Conservation (phyloP, 2,888 invertebrate genomes). For the Synergus laeviventris region DNA sequence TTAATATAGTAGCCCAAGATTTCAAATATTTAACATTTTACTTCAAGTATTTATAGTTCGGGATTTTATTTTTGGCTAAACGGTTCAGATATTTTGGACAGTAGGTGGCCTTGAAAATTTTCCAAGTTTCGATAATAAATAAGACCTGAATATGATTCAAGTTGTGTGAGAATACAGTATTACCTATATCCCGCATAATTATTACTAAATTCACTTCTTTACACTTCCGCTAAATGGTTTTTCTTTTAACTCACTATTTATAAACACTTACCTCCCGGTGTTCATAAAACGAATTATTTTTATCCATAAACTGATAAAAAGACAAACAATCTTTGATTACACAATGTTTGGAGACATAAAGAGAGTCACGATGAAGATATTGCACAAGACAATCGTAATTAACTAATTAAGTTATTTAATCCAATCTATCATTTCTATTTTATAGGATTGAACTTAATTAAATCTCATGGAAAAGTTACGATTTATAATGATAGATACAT, state of each 20-base stretch:
- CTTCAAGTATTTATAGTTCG: conserved; percentile 2
- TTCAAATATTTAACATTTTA: neutral
- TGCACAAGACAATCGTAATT: neutral
- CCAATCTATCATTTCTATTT: neutral
- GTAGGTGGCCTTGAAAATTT: conserved; percentile 11
- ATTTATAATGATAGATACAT: neutral
- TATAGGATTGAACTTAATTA: neutral
- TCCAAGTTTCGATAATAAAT: conserved; percentile 26
- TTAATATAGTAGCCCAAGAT: neutral
- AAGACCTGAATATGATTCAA: neutral
- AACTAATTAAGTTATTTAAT: neutral
- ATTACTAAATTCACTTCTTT: no score
- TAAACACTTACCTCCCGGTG: neutral
- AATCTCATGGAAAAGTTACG: neutral
- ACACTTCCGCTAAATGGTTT: neutral
- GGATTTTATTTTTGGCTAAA: conserved; percentile 27
- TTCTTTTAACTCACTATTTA: neutral
- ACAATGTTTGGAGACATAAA: conserved; percentile 15
- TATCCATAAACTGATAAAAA: conserved; percentile 16
- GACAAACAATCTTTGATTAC: conserved; percentile 30
- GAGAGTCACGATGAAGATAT: neutral
- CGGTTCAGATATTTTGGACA: conserved; percentile 13
- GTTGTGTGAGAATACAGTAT: neutral
- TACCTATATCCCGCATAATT: neutral
- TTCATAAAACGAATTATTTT: neutral